Evolutionary conservation across 2,113 vertebrate species (phyloP).

Genomic region (Atrichornis clamosus): DNA sequence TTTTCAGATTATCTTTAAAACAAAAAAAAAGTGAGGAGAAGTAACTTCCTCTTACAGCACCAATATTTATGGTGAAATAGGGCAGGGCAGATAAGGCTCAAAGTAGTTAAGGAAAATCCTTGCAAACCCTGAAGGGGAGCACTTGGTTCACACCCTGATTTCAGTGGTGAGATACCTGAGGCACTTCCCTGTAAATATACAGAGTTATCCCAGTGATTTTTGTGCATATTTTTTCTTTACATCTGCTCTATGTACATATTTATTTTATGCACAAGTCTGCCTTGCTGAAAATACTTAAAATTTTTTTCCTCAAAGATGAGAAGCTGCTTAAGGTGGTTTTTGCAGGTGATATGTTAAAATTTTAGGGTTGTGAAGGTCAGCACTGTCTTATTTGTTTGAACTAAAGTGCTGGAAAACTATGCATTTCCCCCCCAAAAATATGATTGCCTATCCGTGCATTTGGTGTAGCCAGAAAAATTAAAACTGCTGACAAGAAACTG

Average conservation of each 20-base stretch:
- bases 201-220: not conserved
- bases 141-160: not conserved
- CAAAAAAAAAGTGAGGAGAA: not conserved
- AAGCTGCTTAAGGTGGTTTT: not conserved
- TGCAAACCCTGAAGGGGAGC: not conserved
- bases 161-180: not conserved
- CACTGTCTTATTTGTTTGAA: not conserved
- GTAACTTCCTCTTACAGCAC: not conserved
- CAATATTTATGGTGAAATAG: not conserved
- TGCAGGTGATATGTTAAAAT: not conserved
- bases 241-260: fast-evolving
- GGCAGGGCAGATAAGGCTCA: not conserved
- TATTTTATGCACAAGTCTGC: not conserved
- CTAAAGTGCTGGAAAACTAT: fast-evolving
- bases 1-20: not conserved
- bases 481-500: not conserved
- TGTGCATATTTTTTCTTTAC: not conserved
- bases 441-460: not conserved
- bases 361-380: not conserved
- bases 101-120: not conserved
- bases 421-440: not conserved
- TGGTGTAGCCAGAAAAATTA: not conserved
- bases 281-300: not conserved
- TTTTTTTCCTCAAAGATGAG: not conserved
- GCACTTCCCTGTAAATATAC: not conserved